phyloP scores from a whole-genome alignment of 2,888 invertebrate genomes.

The Drosophila birchii region DNA sequence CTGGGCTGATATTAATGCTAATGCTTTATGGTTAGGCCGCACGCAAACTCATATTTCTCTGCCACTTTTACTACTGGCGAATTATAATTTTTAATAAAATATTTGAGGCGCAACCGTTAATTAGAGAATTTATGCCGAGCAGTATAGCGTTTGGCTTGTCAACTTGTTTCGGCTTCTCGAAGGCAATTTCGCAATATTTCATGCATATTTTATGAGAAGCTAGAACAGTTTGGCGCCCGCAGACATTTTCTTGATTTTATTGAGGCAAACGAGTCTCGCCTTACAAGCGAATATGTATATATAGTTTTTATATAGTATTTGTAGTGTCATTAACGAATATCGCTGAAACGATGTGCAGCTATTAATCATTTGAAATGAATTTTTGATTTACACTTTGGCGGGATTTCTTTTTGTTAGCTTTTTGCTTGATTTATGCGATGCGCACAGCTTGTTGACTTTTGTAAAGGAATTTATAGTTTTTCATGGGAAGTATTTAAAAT shows the following conservation, averaged over 20 bases:
- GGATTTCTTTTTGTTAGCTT: slow-evolving; percentile 67
- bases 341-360: slow-evolving; percentile 59
- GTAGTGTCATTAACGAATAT: slow-evolving; percentile 73
- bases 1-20: slow-evolving; percentile 51
- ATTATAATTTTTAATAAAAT: slow-evolving; percentile 65
- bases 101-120: slow-evolving; percentile 71
- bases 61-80: slow-evolving; percentile 56
- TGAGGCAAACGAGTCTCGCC: slow-evolving; percentile 61
- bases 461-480: slow-evolving; percentile 35
- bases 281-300: slow-evolving; percentile 16
- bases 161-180: slow-evolving; percentile 63
- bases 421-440: slow-evolving; percentile 70
- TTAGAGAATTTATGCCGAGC: slow-evolving; percentile 71
- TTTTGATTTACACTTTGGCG: slow-evolving; percentile 46
- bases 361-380: slow-evolving; percentile 74
- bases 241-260: slow-evolving; percentile 68
- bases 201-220: slow-evolving; percentile 43
- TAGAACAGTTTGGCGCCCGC: slow-evolving; percentile 54
- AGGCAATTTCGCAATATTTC: slow-evolving; percentile 52
- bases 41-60: slow-evolving; percentile 68
- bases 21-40: slow-evolving; percentile 63
- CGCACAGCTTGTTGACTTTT: slow-evolving; percentile 45
- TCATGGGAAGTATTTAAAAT: slow-evolving; percentile 58
- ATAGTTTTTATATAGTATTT: slow-evolving; percentile 11
- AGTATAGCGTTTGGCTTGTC: slow-evolving; percentile 62